Evolutionary conservation across 2,888 invertebrate species (phyloP).

Genomic region (Mimachlamys varia): DNA sequence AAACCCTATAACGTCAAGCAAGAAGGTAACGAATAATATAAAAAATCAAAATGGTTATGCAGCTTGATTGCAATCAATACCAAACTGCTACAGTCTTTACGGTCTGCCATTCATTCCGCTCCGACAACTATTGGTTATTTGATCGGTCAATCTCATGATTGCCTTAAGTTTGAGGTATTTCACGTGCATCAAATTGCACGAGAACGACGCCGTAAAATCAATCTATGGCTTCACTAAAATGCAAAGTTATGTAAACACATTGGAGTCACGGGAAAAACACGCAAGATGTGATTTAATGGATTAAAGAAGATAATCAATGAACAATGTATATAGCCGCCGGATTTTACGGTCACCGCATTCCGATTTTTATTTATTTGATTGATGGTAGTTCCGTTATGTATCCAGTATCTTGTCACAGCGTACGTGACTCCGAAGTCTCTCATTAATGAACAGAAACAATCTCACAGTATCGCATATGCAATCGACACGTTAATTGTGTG

Average conservation of each 20-base stretch:
- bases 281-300: slow-evolving; percentile 21
- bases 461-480: neutral
- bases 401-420: neutral
- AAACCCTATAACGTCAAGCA: too few relatives aligned
- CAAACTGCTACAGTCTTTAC: neutral
- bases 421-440: neutral
- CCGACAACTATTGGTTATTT: neutral
- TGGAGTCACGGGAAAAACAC: neutral
- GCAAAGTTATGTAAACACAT: slow-evolving; percentile 2
- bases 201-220: neutral
- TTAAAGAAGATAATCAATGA: neutral
- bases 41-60: neutral
- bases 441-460: neutral
- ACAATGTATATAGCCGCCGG: neutral
- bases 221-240: neutral
- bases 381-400: neutral
- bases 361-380: slow-evolving; percentile 25
- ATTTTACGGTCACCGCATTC: slow-evolving; percentile 26
- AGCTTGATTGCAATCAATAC: neutral
- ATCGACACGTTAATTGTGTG: neutral
- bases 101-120: neutral
- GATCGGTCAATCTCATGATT: neutral
- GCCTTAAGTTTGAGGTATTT: neutral
- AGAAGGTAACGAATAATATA: neutral
- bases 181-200: neutral